Evolutionary conservation across 35 echinoderm and acorn worm species (phyloP), one percentile per base, ranked within the genome.

Genomic region (Stichopus chloronotus): DNA sequence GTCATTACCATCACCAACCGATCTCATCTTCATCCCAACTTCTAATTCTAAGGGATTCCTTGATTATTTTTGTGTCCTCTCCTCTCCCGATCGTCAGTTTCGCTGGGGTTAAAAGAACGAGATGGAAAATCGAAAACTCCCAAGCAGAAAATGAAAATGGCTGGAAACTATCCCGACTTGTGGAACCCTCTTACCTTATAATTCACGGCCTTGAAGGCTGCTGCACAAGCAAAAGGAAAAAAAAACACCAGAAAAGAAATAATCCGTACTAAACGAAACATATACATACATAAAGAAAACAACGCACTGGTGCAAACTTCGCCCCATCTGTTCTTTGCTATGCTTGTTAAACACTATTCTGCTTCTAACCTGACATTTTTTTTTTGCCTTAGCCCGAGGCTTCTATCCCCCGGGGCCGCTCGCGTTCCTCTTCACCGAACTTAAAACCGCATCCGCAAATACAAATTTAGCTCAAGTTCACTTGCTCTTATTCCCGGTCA

Each of bases 401-500:
- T 58, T 55, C 55, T 53, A 58, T 85, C 82, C 82, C 82, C 58
- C 43, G 82, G 82, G 82, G 82, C 82, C 55, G n/a, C 82, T 85
- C 54, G 20, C 82, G 82, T 85, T 85, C 82, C 52, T 58, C 82
- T 3, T 85, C 82, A 85, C 5, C 55, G 82, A 85, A 58, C 82
- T 58, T 55, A 20, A 43, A 61, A 74, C 69, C 22, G 69, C 69
- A 74, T 74, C 55, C 55, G 82, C 14, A 25, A 85, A 85, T 85
- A 85, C 54, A 56, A 85, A 85, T 85, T 85, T 85, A 85, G 82
- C 82, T 85, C 82, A 85, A 85, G 82, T 85, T 85, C 82, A 85
- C 55, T 58, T 85, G 82, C 17, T 85, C 55, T 21, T 25, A 21
- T 85, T 85, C 55, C 55, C 82, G 82, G 82, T 85, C 82, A 85